Conservation (phyloP, 30 jellyfish, hydroid and myxozoan species). For the Pseudorhiza aurosa region DNA sequence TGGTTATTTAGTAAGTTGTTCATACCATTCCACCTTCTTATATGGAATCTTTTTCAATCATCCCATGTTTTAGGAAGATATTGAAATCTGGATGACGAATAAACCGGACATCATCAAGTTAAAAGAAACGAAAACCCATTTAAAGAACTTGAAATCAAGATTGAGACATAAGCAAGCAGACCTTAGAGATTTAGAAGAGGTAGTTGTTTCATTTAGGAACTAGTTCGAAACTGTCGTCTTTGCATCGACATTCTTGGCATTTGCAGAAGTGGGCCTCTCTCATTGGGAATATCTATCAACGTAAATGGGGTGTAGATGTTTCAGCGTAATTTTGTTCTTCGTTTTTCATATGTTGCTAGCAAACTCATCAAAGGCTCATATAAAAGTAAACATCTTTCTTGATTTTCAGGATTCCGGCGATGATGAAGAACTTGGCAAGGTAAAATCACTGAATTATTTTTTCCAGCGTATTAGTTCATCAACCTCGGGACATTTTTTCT, state of each 20-base stretch:
- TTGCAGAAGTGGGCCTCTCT: too few relatives aligned
- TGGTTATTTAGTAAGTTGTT: neutral
- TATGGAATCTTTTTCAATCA: neutral
- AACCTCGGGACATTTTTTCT: neutral
- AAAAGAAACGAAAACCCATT: neutral
- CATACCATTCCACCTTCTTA: neutral
- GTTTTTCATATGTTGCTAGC: too few relatives aligned
- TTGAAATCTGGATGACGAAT: slow-evolving; percentile 18
- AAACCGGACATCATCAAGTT: slow-evolving; percentile 52
- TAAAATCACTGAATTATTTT: neutral
- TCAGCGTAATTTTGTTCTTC: too few relatives aligned
- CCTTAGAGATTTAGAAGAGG: slow-evolving; percentile 72
- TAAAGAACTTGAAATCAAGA: slow-evolving; percentile 46
- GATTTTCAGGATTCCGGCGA: slow-evolving; percentile 50
- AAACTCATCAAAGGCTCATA: too few relatives aligned
- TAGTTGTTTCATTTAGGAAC: too few relatives aligned
- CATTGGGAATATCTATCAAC: too few relatives aligned
- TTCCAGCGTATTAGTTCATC: neutral
- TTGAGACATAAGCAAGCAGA: slow-evolving; percentile 76
- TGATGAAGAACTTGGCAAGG: slow-evolving; percentile 32
- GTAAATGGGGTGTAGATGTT: too few relatives aligned
- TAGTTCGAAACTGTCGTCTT: too few relatives aligned
- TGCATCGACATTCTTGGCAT: too few relatives aligned
- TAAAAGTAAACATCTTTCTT: too few relatives aligned
- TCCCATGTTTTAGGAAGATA: slow-evolving; percentile 19